These are phyloP conservation scores for Orycteropus afer DNA, from an alignment of 2,113 vertebrate genomes.

Conservation along the genomic window DNA sequence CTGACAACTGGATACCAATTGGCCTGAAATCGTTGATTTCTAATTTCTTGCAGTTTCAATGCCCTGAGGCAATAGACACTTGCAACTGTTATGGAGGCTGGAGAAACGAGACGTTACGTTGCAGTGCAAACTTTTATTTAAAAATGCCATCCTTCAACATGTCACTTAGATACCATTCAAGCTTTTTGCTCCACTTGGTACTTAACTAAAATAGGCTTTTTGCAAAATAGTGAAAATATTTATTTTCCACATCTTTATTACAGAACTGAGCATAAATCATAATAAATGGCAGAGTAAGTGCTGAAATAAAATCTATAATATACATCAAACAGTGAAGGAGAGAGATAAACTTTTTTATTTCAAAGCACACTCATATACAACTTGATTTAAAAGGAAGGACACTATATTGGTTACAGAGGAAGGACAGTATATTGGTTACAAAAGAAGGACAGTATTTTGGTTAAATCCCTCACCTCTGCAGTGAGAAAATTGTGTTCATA, in stretches of 20 bases:
- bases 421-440: background rate
- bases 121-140: background rate
- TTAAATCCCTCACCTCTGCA: background rate
- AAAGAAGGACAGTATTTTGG: background rate
- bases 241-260: background rate
- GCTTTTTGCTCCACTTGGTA: background rate
- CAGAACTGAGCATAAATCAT: background rate
- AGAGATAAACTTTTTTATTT: slow-evolving; percentile 31
- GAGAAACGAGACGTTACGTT: background rate
- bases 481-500: background rate
- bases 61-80: background rate
- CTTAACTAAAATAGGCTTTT: background rate
- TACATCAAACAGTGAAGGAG: background rate
- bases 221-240: background rate
- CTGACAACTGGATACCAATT: no score
- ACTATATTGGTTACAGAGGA: background rate
- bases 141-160: background rate
- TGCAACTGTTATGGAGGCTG: background rate
- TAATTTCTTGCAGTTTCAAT: background rate
- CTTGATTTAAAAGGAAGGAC: background rate
- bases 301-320: background rate
- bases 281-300: background rate
- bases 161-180: background rate
- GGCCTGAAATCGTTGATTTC: background rate
- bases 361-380: background rate